A percentile compares a stretch with the other conserved stretches of the same genome.
Conservation (phyloP, 2,888 invertebrate species). For the Chrysotoxum bicinctum region DNA sequence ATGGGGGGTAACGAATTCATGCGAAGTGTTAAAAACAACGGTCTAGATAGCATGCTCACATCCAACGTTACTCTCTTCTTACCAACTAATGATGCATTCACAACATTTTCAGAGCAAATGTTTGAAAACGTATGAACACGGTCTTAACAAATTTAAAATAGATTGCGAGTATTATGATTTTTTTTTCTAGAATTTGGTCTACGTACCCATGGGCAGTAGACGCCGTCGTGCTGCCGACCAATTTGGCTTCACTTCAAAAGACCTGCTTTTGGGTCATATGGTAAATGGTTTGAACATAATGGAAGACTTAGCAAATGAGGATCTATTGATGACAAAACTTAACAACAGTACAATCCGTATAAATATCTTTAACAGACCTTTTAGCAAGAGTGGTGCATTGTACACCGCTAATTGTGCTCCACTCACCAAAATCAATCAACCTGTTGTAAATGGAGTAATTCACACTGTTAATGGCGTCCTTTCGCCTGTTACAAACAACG, state of each 20-base stretch:
- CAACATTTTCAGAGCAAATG: constrained; percentile 83
- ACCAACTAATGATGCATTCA: constrained; percentile 85
- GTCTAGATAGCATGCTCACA: constrained; percentile 82
- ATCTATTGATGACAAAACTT: constrained; percentile 80
- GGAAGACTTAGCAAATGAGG: constrained; percentile 84
- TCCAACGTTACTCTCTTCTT: constrained; percentile 85
- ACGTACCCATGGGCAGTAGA: constrained; percentile 74
- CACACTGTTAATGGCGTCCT: constrained; percentile 86
- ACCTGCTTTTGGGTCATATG: constrained; percentile 84
- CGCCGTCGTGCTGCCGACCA: constrained; percentile 73
- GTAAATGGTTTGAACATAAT: constrained; percentile 84
- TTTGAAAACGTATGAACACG: constrained; percentile 82
- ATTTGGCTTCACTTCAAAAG: constrained; percentile 79
- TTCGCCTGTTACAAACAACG: constrained; percentile 82
- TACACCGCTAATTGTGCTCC: constrained; percentile 87
- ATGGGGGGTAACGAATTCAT: constrained; percentile 85
- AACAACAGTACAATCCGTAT: constrained; percentile 80
- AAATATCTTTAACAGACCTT: constrained; percentile 78
- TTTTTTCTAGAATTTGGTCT: constrained; percentile 82
- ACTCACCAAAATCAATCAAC: constrained; percentile 84
- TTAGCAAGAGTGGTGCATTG: constrained; percentile 77
- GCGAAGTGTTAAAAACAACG: constrained; percentile 83
- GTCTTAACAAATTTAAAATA: neutral
- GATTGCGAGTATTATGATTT: neutral
- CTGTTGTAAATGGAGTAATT: constrained; percentile 86